phyloP scores from a whole-genome alignment of 2,888 invertebrate genomes.

The Panopea generosa region DNA sequence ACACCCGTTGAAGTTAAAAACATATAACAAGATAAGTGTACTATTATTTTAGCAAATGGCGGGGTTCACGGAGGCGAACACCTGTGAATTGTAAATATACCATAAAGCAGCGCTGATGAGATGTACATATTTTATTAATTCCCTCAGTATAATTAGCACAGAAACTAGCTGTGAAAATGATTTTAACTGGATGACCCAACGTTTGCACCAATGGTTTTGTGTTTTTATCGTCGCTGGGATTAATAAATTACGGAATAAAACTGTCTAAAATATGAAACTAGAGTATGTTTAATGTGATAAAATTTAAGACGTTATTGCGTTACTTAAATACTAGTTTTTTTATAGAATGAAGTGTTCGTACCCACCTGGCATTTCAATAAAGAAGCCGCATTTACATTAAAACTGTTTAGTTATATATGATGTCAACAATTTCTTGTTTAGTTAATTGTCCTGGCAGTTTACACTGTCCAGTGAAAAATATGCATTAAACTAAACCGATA shows the following conservation, averaged over 20 bases:
- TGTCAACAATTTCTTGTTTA: too few species aligned
- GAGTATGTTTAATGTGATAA: constrained; percentile 11
- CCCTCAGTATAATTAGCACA: constrained; percentile 27
- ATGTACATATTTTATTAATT: constrained; percentile 39
- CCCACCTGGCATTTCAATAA: too few species aligned
- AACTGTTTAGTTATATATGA: too few species aligned
- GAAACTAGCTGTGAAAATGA: constrained; percentile 27
- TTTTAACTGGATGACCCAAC: constrained; percentile 43
- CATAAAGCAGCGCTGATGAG: constrained; percentile 23
- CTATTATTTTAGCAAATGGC: too few species aligned
- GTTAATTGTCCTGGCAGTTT: too few species aligned
- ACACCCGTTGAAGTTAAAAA: too few species aligned
- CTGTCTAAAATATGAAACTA: constrained; percentile 28
- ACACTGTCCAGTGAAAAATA: too few species aligned
- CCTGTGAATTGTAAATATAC: constrained; percentile 29
- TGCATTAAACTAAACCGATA: too few species aligned
- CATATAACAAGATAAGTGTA: too few species aligned
- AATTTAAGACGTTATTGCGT: constrained; percentile 25
- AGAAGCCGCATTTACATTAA: too few species aligned
- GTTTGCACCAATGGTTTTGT: constrained; percentile 12
- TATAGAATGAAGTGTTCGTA: too few species aligned
- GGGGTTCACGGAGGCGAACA: constrained; percentile 3
- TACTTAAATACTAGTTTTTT: background rate
- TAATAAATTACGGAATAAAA: constrained; percentile 24
- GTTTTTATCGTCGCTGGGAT: constrained; percentile 21